Evolutionary conservation across 2,888 invertebrate species (phyloP), one percentile per base, ranked within the genome.

Genomic region (Alloscopus bannaensis): DNA sequence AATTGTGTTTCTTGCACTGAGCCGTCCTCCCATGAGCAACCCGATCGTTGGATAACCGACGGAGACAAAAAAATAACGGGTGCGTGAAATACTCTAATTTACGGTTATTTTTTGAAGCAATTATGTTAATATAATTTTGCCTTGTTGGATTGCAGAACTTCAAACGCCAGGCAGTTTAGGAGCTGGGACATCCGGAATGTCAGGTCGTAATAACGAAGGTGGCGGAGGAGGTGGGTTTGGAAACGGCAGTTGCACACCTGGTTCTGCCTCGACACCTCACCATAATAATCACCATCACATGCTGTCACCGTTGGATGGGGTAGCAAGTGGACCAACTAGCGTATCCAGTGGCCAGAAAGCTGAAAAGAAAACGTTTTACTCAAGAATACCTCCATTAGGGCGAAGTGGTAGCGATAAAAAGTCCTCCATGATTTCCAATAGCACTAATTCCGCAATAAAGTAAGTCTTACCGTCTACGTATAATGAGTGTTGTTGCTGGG

Each of bases 1-100:
- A 84, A 84, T 81, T 85, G 85, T 76, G 82, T 85, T 62, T 84
- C 85, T 68, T 85, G 85, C 75, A 84, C 81, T 69, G 85, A 84
- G 42, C 79, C 82, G 69, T 76, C 84, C 72, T 75, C 80, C 47
- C 79, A 80, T 76, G 84, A 85, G 69, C 83, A 83, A 60, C 73
- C 83, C 20, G 83, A 84, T 75, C 71, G 81, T 62, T 81, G 80
- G 64, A 66, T 80, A 45, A 71, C 70, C 47, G 81, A 82, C 66
- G 76, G 66, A 65, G 81, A 80, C 47, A 72, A 72, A 59, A 82
- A 79, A 81, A 80, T 79, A 55, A 66, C 70, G 45, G 85, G 85
- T 84, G 79, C 45, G 40, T 36, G 22, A 8, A 64, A 20, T 16
- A 36, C 36, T 8, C 36, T 8, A 8, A 36, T 36, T 13, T 6